Percentiles rank a stretch among this genome's conserved stretches.
Conservation (phyloP, 2,888 invertebrate species). For the Eupithecia exiguata region DNA sequence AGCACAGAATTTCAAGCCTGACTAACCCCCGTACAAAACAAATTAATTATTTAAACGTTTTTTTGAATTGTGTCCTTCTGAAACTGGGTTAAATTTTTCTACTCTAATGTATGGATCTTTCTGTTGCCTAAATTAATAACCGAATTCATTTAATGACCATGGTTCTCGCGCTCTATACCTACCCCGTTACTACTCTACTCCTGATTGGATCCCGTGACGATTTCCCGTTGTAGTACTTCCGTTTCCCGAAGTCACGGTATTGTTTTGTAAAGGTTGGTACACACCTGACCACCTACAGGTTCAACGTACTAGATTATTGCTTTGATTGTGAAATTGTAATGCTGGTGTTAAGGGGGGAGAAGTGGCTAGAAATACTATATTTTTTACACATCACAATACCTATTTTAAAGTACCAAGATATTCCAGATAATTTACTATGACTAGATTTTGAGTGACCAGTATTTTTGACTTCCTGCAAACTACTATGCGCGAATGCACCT, state of each 20-base stretch:
- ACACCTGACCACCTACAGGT: slow-evolving; percentile 55
- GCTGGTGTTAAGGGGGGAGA: background rate
- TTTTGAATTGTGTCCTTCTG: too few species aligned
- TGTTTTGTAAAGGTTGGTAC: slow-evolving; percentile 64
- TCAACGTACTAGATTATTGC: slow-evolving; percentile 19
- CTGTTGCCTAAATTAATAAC: background rate
- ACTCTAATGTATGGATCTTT: background rate
- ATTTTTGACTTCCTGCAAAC: background rate
- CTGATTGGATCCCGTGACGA: slow-evolving; percentile 68
- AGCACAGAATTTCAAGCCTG: too few species aligned
- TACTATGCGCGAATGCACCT: background rate
- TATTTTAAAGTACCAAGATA: too few species aligned
- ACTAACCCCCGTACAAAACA: too few species aligned
- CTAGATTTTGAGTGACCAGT: background rate
- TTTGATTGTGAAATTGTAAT: slow-evolving; percentile 8
- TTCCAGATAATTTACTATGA: background rate
- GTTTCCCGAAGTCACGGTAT: slow-evolving; percentile 75
- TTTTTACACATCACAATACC: background rate
- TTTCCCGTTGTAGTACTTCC: slow-evolving; percentile 72
- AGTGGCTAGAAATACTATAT: background rate
- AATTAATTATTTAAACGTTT: too few species aligned
- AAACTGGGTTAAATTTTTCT: too few species aligned
- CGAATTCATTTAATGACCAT: background rate
- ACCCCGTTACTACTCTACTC: slow-evolving; percentile 42
- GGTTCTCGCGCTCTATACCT: background rate